Conservation (phyloP, 2,113 vertebrate species). For the Sorex araneus region DNA sequence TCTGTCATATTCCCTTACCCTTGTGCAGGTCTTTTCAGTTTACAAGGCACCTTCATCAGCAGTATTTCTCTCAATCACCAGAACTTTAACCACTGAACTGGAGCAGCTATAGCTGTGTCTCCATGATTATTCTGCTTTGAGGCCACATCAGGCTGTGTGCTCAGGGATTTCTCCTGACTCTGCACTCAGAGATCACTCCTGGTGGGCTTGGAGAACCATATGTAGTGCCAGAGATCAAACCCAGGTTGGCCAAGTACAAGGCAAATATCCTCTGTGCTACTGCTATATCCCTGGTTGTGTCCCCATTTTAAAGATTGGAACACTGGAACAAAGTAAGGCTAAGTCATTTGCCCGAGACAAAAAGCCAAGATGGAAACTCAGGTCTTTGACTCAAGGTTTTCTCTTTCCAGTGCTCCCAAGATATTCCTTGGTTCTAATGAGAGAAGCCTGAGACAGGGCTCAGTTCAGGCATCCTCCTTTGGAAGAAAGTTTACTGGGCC, state of each 20-base stretch:
- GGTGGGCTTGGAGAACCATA: too few relatives aligned
- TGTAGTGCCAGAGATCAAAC: too few relatives aligned
- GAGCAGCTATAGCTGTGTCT: background rate
- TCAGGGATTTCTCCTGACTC: too few relatives aligned
- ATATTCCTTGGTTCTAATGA: background rate
- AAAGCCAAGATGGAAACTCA: background rate
- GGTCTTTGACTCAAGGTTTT: background rate
- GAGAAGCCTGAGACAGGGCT: background rate
- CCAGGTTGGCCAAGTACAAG: too few relatives aligned
- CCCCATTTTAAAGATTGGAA: conserved; percentile 24
- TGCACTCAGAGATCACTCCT: too few relatives aligned
- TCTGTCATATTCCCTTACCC: background rate
- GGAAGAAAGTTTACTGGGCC: background rate
- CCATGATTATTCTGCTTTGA: too few relatives aligned
- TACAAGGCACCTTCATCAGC: background rate
- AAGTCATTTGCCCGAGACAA: background rate
- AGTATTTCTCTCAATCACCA: background rate
- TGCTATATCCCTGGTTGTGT: too few relatives aligned
- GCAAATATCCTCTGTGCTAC: too few relatives aligned
- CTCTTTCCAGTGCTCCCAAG: background rate
- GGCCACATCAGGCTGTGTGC: too few relatives aligned
- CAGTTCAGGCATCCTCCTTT: background rate
- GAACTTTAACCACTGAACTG: background rate
- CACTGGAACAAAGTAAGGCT: background rate
- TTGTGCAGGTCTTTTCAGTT: background rate